Evolutionary conservation across 2,888 invertebrate genomes (phyloP), one percentile per base, ranked within the genome.

Genomic region (Campoletis raptor): DNA sequence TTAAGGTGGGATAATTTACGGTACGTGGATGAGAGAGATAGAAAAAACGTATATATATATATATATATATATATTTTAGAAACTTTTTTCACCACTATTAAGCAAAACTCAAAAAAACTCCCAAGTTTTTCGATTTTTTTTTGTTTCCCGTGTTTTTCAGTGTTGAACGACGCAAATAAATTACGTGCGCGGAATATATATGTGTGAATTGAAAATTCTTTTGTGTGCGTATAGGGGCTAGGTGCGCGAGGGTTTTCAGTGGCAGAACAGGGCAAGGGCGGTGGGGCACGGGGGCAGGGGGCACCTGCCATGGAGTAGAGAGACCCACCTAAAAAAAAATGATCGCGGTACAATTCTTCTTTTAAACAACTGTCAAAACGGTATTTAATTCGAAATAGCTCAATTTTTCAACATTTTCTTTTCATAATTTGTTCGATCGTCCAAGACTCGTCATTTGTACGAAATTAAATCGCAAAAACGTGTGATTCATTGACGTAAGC

Each of bases 291-390:
- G 61, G 30, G 61, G 30, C 61, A 52, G 40, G 67, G 78, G 78
- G 78, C 78, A 78, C 78, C 78, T 78, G 78, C 82, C 64, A 79
- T 64, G 61, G 57, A 70, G 69, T 54, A 61, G 57, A 61, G 73
- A 86, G 90, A 92, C 91, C 91, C 92, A 92, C 91, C 92, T 92
- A 91, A 84, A 80, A 77, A 73, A 77, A 61, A 45, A 61, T 42
- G 24, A 45, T 30, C 10, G 24, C 42, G 24, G n/a, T 61, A 24
- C 30, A 54, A 40, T 24, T 64, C 0, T 15, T 10, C 42, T 24
- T 40, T 42, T 18, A 24, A 61, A 12, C 42, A 30, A 61, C 76
- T 76, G 76, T 76, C 76, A 76, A 76, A 61, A 40, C 52, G 72
- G 40, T 21, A 36, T 48, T 72, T 52, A 3, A n/a, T 72, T 10